Evolutionary conservation across 2,888 invertebrate genomes (phyloP).

Genomic region (Neelides folsomi): DNA sequence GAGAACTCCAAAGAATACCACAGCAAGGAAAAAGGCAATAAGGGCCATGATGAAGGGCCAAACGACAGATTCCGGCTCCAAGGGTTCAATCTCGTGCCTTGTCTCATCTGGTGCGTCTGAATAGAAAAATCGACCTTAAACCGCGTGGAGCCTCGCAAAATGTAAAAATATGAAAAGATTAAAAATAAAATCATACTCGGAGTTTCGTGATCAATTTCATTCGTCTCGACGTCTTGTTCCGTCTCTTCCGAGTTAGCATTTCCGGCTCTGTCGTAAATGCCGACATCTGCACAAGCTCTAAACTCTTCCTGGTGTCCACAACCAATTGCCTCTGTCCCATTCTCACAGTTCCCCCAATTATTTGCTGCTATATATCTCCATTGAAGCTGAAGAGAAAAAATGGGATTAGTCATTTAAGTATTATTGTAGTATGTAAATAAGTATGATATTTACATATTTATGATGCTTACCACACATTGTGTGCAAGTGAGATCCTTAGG

Average conservation of each 20-base stretch:
- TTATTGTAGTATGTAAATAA: no score
- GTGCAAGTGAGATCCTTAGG: constrained; percentile 55
- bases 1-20: constrained; percentile 31
- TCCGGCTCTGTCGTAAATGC: constrained; percentile 48
- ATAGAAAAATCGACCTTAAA: no score
- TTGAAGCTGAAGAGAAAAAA: constrained; percentile 44
- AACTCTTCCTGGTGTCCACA: constrained; percentile 84
- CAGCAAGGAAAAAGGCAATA: constrained; percentile 33
- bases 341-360: constrained; percentile 47
- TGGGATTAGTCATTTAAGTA: no score
- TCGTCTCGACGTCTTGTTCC: constrained; percentile 34
- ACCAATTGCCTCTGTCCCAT: constrained; percentile 53
- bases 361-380: constrained; percentile 78
- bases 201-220: neutral
- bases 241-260: constrained; percentile 33
- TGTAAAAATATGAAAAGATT: no score
- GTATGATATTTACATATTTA: no score
- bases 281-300: constrained; percentile 67
- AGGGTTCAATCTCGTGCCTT: constrained; percentile 8
- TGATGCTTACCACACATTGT: constrained; percentile 50
- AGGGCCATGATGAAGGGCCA: constrained; percentile 34
- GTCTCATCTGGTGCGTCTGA: constrained; percentile 16
- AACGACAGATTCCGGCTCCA: constrained; percentile 13
- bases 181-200: neutral
- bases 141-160: no score